Percentiles rank a stretch among this genome's conserved stretches.
phyloP scores from a whole-genome alignment of 2,797 vertebrate species.

The Cacajao melanocephalus region DNA sequence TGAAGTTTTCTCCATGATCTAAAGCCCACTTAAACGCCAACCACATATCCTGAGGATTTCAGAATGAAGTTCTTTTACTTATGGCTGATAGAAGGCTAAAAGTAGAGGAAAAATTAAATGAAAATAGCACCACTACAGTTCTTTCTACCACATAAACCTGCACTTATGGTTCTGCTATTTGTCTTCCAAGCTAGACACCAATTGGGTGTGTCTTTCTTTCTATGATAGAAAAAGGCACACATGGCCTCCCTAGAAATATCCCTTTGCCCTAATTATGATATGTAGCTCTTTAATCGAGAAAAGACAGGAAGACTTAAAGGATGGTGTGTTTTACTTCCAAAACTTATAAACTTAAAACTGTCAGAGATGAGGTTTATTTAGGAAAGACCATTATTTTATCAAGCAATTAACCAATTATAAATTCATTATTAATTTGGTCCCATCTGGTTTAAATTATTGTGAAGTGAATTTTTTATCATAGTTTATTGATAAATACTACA shows the following conservation, averaged over 20 bases:
- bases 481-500: not conserved
- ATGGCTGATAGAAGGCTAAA: not conserved
- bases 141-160: not conserved
- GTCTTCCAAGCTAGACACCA: not conserved
- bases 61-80: constrained; percentile 18
- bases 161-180: not conserved
- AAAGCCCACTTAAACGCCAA: not conserved
- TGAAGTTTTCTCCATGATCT: not conserved
- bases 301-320: not conserved
- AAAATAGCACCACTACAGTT: not conserved
- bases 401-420: not conserved
- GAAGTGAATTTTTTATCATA: not conserved
- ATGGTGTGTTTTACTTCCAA: constrained; percentile 5
- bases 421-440: not conserved
- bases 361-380: not conserved
- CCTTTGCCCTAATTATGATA: not conserved
- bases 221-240: not conserved
- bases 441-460: not conserved
- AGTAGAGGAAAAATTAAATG: not conserved
- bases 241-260: not conserved
- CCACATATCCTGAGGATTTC: not conserved
- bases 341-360: not conserved
- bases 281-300: not conserved
- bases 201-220: not conserved
- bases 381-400: constrained; percentile 7